phyloP scores from a whole-genome alignment of 2,888 invertebrate genomes.

The Ornithoptera priamus region DNA sequence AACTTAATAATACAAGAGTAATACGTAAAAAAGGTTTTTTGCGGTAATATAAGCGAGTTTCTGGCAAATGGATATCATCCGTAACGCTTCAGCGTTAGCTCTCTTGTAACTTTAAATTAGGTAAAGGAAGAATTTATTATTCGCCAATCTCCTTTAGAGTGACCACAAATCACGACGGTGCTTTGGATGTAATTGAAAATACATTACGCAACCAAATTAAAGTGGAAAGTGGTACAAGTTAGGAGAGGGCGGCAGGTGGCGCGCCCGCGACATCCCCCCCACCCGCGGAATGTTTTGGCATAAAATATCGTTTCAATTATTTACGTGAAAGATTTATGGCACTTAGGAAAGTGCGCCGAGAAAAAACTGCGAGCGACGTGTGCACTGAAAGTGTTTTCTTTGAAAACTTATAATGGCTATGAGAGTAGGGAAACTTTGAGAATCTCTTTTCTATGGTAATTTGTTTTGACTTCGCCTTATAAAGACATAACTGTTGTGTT shows the following conservation, averaged over 20 bases:
- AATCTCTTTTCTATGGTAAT: slow-evolving; percentile 80
- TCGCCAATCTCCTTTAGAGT: slow-evolving; percentile 67
- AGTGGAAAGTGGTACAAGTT: slow-evolving; percentile 79
- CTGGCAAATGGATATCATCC: slow-evolving; percentile 9
- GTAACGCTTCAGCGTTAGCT: slow-evolving; percentile 29
- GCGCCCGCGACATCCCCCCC: slow-evolving; percentile 65
- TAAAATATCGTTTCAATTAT: slow-evolving; percentile 82
- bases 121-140: slow-evolving; percentile 56
- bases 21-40: background rate
- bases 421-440: slow-evolving; percentile 75
- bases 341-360: slow-evolving; percentile 80
- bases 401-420: slow-evolving; percentile 78
- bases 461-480: slow-evolving; percentile 74
- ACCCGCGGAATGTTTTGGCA: slow-evolving; percentile 79
- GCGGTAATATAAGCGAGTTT: slow-evolving; percentile 11
- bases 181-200: slow-evolving; percentile 79
- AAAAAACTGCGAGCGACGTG: slow-evolving; percentile 78
- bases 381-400: slow-evolving; percentile 80
- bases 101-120: slow-evolving; percentile 66
- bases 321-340: slow-evolving; percentile 79
- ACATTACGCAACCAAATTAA: slow-evolving; percentile 81
- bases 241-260: slow-evolving; percentile 72
- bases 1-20: background rate
- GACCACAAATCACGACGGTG: slow-evolving; percentile 75
- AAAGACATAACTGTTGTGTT: slow-evolving; percentile 55